Conservation (phyloP, 2,113 vertebrate genomes). For the Spea multiplicata region DNA sequence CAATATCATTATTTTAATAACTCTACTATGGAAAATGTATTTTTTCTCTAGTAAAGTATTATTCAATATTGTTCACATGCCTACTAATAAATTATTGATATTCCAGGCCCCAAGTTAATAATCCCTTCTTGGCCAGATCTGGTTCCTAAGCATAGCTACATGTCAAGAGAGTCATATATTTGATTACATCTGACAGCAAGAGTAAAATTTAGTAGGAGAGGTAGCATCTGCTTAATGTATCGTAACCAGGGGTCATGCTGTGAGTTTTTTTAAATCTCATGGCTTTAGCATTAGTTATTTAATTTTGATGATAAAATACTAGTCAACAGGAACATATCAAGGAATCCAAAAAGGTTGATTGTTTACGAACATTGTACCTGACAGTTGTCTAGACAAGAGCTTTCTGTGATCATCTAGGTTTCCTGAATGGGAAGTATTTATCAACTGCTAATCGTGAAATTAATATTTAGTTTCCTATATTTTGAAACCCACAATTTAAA, state of each 20-base stretch:
- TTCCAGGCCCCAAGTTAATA: not conserved
- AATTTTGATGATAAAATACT: not conserved
- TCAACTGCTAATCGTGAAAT: too few species aligned
- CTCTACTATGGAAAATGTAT: not conserved
- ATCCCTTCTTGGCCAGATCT: not conserved
- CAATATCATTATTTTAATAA: not conserved
- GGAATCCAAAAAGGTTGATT: not conserved
- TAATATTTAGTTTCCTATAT: too few species aligned
- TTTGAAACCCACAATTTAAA: too few species aligned
- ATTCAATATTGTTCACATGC: conserved; percentile 21
- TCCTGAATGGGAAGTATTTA: too few species aligned
- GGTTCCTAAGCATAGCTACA: not conserved
- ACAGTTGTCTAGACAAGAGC: not conserved
- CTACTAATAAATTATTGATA: conserved; percentile 23
- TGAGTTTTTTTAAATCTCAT: not conserved
- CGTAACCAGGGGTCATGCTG: conserved; percentile 21
- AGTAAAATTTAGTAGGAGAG: conserved; percentile 3
- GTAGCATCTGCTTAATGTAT: conserved; percentile 8
- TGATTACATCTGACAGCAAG: conserved; percentile 10
- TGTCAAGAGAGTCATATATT: conserved; percentile 20
- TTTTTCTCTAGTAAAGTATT: not conserved
- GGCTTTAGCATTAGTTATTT: not conserved
- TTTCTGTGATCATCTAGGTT: too few species aligned
- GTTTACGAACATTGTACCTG: not conserved
- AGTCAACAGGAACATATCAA: not conserved